phyloP scores from a whole-genome alignment of 2,797 vertebrate genomes.

The Zalophus californianus region DNA sequence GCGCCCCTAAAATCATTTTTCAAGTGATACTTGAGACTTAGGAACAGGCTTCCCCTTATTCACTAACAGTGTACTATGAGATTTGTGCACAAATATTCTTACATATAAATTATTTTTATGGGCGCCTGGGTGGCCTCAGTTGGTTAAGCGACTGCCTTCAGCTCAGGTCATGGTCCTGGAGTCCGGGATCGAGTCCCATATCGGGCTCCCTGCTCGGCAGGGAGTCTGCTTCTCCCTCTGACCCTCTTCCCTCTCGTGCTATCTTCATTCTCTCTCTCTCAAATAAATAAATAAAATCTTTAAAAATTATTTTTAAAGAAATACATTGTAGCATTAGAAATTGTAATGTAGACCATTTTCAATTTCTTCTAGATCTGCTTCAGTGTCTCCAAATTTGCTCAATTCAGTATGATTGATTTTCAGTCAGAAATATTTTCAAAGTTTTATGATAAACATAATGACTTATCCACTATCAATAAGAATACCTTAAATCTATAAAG shows the following conservation, averaged over 20 bases:
- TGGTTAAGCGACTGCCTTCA: too few relatives aligned
- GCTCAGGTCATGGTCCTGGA: too few relatives aligned
- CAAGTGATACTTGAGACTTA: neutral
- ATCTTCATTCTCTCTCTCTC: too few relatives aligned
- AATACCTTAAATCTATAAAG: neutral
- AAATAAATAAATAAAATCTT: too few relatives aligned
- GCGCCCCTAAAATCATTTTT: slow-evolving; percentile 5
- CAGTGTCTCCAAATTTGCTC: slow-evolving; percentile 8
- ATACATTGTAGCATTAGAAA: neutral
- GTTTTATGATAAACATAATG: neutral
- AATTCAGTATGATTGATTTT: neutral
- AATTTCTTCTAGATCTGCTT: neutral
- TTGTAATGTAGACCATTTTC: neutral
- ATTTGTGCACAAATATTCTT: neutral
- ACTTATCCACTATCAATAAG: neutral
- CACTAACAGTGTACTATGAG: neutral
- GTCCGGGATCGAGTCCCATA: too few relatives aligned
- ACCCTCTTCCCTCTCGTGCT: too few relatives aligned
- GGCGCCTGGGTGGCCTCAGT: too few relatives aligned
- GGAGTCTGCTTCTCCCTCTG: too few relatives aligned
- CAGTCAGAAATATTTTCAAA: slow-evolving; percentile 3
- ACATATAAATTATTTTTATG: neutral
- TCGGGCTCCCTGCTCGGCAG: too few relatives aligned
- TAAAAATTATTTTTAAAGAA: slow-evolving; percentile 3
- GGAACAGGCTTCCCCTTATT: neutral